These are phyloP conservation scores for Cylindroiulus punctatus DNA, from an alignment of 2,888 invertebrate species.

Conservation along the genomic window DNA sequence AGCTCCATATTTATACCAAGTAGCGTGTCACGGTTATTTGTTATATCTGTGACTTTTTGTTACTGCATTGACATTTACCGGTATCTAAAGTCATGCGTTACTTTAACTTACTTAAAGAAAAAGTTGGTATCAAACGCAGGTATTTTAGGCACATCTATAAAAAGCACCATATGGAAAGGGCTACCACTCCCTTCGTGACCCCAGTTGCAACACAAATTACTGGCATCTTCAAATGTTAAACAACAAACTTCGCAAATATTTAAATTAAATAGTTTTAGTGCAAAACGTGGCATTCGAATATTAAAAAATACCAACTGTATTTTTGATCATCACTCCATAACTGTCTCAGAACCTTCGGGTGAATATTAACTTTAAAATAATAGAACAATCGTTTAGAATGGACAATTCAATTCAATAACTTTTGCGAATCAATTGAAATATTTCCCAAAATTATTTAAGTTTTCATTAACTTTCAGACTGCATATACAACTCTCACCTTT, in stretches of 20 bases:
- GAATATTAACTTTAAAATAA: background rate
- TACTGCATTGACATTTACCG: too few relatives aligned
- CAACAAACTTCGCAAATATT: background rate
- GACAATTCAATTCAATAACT: background rate
- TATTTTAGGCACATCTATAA: slow-evolving; percentile 17
- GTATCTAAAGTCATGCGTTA: too few relatives aligned
- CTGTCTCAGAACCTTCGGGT: background rate
- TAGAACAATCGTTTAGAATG: background rate
- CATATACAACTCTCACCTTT: too few relatives aligned
- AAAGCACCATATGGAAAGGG: background rate
- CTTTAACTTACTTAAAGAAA: background rate
- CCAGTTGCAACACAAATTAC: background rate
- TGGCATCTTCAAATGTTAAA: slow-evolving; percentile 5
- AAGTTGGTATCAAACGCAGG: background rate
- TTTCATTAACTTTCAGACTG: too few relatives aligned
- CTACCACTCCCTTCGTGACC: background rate
- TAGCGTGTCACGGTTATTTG: too few relatives aligned
- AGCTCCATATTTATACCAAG: too few relatives aligned
- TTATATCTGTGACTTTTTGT: too few relatives aligned
- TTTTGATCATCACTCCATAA: background rate
- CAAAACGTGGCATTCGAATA: background rate
- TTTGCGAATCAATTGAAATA: background rate
- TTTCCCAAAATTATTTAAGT: background rate
- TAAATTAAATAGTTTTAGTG: background rate
- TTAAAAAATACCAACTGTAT: background rate